A percentile compares a stretch with the other conserved stretches of the same genome.
Conservation (phyloP, 2,888 invertebrate species). For the Marronus borbonicus region DNA sequence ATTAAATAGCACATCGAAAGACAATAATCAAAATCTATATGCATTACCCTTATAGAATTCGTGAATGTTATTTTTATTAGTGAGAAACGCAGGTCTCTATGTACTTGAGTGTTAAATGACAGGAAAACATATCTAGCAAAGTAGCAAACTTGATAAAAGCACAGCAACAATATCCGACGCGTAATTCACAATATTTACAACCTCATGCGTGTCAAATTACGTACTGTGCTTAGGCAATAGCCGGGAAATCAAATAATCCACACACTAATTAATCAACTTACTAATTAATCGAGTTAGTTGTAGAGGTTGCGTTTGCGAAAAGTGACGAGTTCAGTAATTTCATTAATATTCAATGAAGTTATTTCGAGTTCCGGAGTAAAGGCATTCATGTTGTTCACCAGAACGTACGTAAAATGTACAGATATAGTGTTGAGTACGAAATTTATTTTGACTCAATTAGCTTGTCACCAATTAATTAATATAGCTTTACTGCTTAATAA, state of each 20-base stretch:
- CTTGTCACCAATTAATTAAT: neutral
- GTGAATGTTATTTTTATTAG: too few relatives aligned
- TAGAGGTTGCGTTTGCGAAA: slow-evolving; percentile 23
- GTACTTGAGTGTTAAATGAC: too few relatives aligned
- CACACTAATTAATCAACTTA: slow-evolving; percentile 21
- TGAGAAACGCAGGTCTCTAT: too few relatives aligned
- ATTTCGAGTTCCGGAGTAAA: slow-evolving; percentile 6
- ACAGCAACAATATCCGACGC: neutral
- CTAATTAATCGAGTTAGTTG: slow-evolving; percentile 25
- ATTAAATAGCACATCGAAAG: too few relatives aligned
- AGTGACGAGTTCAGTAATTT: slow-evolving; percentile 29
- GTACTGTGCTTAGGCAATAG: slow-evolving; percentile 16
- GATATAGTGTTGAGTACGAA: neutral
- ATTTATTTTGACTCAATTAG: slow-evolving; percentile 5
- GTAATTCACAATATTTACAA: neutral
- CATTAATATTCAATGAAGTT: slow-evolving; percentile 29
- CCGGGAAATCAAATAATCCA: slow-evolving; percentile 18
- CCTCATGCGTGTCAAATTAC: neutral
- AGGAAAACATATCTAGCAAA: too few relatives aligned
- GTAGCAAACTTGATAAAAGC: neutral
- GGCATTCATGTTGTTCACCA: neutral
- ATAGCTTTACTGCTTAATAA: too few relatives aligned
- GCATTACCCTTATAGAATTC: too few relatives aligned
- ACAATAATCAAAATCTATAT: too few relatives aligned
- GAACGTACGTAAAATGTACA: neutral